phyloP scores from a whole-genome alignment of 1,140 invertebrate genomes.

The Lineus longissimus region DNA sequence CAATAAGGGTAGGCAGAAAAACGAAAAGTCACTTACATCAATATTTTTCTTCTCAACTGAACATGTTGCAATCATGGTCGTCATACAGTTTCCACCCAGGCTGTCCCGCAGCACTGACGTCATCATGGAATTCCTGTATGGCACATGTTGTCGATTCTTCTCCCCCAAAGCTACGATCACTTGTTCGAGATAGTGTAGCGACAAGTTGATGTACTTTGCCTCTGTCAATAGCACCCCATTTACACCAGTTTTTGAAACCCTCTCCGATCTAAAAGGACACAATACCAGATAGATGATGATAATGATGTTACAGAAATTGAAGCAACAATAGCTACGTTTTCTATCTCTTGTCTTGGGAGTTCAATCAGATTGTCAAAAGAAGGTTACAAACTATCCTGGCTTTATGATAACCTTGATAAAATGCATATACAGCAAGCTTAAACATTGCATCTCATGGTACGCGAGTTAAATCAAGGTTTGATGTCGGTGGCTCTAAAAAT shows the following conservation, averaged over 20 bases:
- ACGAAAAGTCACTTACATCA: conserved; percentile 44
- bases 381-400: no score
- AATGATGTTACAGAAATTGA: not conserved
- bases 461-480: no score
- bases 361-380: no score
- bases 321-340: no score
- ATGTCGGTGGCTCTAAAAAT: no score
- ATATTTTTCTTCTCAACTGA: conserved; percentile 59
- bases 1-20: no score
- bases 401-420: no score
- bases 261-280: conserved; percentile 47
- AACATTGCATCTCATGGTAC: no score
- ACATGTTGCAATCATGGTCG: conserved; percentile 65
- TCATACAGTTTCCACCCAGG: conserved; percentile 65
- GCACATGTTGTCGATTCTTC: conserved; percentile 60
- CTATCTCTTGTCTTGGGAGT: no score
- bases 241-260: conserved; percentile 53
- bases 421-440: no score
- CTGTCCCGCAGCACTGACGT: conserved; percentile 65
- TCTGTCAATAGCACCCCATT: conserved; percentile 60
- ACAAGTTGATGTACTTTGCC: conserved; percentile 66
- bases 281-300: not conserved
- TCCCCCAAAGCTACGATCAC: conserved; percentile 64
- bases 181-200: conserved; percentile 67
- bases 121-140: conserved; percentile 66